Evolutionary conservation across 2,797 vertebrate species (phyloP).

Genomic region (Taeniopygia guttata): DNA sequence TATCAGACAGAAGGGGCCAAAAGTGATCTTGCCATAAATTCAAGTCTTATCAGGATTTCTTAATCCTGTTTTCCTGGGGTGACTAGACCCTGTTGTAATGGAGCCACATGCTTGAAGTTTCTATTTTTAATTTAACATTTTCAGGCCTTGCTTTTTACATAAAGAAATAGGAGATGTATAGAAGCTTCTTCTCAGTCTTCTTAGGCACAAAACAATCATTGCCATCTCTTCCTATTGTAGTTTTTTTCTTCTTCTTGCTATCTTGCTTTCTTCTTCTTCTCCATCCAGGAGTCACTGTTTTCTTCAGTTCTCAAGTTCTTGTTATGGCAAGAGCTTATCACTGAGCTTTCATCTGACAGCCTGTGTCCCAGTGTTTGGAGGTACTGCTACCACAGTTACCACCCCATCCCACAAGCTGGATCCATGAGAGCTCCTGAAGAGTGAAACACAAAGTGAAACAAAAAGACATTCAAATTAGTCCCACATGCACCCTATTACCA

Average conservation of each 20-base stretch:
- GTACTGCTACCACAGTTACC: neutral
- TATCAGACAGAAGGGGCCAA: neutral
- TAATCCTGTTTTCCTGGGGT: neutral
- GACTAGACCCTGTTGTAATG: neutral
- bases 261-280: neutral
- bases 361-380: neutral
- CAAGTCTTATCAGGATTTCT: neutral
- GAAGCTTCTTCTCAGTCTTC: neutral
- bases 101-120: neutral
- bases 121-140: neutral
- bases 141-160: neutral
- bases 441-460: neutral
- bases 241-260: neutral
- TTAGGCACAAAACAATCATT: neutral
- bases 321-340: neutral
- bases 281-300: neutral
- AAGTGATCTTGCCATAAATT: conserved; percentile 7
- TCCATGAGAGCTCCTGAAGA: neutral
- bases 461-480: neutral
- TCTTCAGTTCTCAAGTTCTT: neutral
- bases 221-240: neutral
- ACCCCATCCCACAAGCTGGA: neutral
- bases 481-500: neutral
- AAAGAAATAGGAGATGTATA: neutral
- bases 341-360: neutral